These are phyloP conservation scores for Entomobrya proxima DNA, from an alignment of 2,888 invertebrate species.

Conservation along the genomic window DNA sequence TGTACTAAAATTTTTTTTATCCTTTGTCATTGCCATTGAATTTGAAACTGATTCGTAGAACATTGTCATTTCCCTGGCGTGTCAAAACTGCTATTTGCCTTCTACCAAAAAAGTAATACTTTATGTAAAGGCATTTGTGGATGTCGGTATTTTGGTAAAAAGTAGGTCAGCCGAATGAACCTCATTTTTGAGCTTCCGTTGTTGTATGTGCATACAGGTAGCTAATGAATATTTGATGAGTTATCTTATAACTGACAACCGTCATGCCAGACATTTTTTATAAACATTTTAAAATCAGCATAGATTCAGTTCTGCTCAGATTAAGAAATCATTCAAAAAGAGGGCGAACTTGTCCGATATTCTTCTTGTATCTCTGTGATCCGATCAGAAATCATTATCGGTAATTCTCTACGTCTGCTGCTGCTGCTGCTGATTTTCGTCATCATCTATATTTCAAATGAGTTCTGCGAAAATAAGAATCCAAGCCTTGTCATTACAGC, in stretches of 20 bases:
- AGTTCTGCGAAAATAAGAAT: too few species aligned
- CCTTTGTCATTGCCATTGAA: too few species aligned
- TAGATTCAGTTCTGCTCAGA: neutral
- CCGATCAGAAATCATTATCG: too few species aligned
- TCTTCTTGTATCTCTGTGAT: neutral
- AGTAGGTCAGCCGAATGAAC: slow-evolving; percentile 54
- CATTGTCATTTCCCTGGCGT: too few species aligned
- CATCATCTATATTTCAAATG: neutral
- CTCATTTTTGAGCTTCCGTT: slow-evolving; percentile 57
- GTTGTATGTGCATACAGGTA: neutral
- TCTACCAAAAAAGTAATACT: neutral
- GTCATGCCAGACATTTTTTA: neutral
- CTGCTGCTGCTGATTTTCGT: neutral
- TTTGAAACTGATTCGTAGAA: too few species aligned
- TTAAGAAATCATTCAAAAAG: slow-evolving; percentile 20
- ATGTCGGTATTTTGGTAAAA: neutral
- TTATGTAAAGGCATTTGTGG: neutral
- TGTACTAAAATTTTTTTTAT: too few species aligned
- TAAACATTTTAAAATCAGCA: too few species aligned
- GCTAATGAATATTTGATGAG: slow-evolving; percentile 51
- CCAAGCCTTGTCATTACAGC: neutral
- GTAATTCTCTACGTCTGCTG: too few species aligned
- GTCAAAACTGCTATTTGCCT: too few species aligned
- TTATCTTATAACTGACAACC: neutral
- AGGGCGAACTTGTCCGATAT: neutral